phyloP scores from a whole-genome alignment of 2,888 invertebrate species.

The Tanypteryx hageni region DNA sequence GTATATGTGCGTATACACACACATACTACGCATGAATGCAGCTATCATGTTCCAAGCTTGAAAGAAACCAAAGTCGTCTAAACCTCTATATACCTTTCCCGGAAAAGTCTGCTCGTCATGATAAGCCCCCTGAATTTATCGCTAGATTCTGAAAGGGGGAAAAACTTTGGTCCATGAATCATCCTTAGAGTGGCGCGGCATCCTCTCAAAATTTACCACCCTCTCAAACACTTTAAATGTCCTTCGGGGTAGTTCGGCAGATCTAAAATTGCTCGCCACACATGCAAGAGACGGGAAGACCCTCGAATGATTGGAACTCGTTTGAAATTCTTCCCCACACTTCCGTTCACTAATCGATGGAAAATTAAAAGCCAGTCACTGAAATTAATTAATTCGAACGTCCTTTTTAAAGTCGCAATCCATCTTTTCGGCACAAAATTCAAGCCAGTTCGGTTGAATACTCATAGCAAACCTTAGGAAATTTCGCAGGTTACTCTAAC shows the following conservation, averaged over 20 bases:
- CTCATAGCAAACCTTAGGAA: not conserved
- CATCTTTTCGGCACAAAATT: not conserved
- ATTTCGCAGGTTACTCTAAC: too few species aligned
- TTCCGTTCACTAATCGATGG: not conserved
- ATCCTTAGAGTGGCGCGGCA: conserved; percentile 47
- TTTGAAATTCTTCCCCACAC: not conserved
- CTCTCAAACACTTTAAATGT: conserved; percentile 48
- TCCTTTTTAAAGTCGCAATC: not conserved
- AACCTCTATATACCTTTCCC: conserved; percentile 3
- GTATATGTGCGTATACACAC: too few species aligned
- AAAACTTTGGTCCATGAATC: conserved; percentile 61
- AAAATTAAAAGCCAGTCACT: not conserved
- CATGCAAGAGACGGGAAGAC: not conserved
- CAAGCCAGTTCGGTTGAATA: not conserved
- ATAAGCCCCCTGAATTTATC: conserved; percentile 51
- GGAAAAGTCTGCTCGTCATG: conserved; percentile 49
- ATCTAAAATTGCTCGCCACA: conserved; percentile 41
- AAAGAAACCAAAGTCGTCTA: not conserved
- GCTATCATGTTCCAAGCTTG: not conserved
- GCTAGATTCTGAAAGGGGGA: conserved; percentile 22
- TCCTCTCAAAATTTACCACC: conserved; percentile 49
- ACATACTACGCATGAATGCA: too few species aligned
- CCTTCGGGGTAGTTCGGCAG: conserved; percentile 24
- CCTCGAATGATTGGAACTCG: not conserved
- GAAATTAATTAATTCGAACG: not conserved